Evolutionary conservation across 1,140 invertebrate genomes (phyloP).

Genomic region (Halyomorpha halys): DNA sequence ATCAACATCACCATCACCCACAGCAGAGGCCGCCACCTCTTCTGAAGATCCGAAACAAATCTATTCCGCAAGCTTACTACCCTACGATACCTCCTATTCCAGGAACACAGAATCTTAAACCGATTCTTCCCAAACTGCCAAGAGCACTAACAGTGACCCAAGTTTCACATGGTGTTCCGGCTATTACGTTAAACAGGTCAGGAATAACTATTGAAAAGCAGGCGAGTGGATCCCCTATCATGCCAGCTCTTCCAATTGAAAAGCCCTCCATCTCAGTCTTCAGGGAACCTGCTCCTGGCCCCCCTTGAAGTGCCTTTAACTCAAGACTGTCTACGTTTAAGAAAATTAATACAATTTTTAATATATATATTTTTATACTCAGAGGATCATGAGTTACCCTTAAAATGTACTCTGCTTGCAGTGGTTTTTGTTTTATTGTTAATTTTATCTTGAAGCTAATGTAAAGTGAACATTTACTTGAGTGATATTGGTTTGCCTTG

Average conservation of each 20-base stretch:
- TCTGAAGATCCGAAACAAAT: constrained; percentile 3
- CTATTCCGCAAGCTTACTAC: neutral
- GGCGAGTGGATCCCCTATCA: neutral
- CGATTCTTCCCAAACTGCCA: constrained; percentile 28
- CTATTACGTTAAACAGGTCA: constrained; percentile 21
- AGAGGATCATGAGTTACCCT: constrained; percentile 6
- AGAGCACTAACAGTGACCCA: constrained; percentile 28
- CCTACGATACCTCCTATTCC: neutral
- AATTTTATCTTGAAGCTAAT: neutral
- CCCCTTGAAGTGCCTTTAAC: constrained; percentile 6
- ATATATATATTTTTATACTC: constrained; percentile 12
- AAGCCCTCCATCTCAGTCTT: constrained; percentile 24
- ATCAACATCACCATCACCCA: neutral
- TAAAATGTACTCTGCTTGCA: neutral
- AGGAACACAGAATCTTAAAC: neutral
- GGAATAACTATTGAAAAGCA: constrained; percentile 27
- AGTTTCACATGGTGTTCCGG: constrained; percentile 1
- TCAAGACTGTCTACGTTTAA: constrained; percentile 10
- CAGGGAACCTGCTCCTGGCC: constrained; percentile 21
- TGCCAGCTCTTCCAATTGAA: constrained; percentile 20
- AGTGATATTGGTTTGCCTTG: constrained; percentile 14
- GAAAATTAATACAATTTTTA: neutral
- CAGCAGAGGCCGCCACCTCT: constrained; percentile 17
- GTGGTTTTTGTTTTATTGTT: neutral
- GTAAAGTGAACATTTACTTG: neutral